Evolutionary conservation across 2,888 invertebrate species (phyloP), one percentile per base, ranked within the genome.

Genomic region (Selenia dentaria): DNA sequence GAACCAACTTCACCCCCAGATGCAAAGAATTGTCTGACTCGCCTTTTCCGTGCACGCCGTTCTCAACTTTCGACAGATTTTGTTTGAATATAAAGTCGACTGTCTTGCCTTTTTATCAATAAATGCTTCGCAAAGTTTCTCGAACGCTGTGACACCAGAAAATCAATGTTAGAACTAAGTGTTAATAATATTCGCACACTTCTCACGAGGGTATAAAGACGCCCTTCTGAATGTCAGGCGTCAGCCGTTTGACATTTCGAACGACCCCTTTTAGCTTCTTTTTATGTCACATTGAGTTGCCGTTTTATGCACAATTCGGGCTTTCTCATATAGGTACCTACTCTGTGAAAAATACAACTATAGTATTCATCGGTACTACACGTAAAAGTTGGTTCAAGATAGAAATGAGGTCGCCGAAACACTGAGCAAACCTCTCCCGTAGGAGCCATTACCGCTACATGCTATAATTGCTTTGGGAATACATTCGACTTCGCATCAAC

Each of bases 31-130:
- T 62, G 66, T 67, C 64, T 38, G 41, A 48, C 37, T 53, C 68
- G 74, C 67, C 70, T 62, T 34, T 54, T 57, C 55, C 54, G 55
- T 54, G 56, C 48, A 49, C 57, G 54, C 56, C 40, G 53, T 54
- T 61, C 52, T 57, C 39, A 70, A 69, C 60, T 71, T 69, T 71
- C 59, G 65, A 70, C 66, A 68, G 64, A 72, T 72, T 71, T 67
- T 65, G 68, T 73, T 74, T 73, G 73, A 74, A 78, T 74, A 75
- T 70, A 62, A 71, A 73, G 65, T 67, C 51, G 49, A 44, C 42
- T 50, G 56, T 50, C 52, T 51, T 53, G 50, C 44, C 49, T 54
- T 56, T 46, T 59, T 58, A 51, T 53, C 56, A 51, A 55, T 57
- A 55, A 51, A 51, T 41, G 50, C 40, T 49, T 49, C 38, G 32